Evolutionary conservation across 2,113 vertebrate genomes (phyloP), one percentile per base, ranked within the genome.

Genomic region (Condylura cristata): DNA sequence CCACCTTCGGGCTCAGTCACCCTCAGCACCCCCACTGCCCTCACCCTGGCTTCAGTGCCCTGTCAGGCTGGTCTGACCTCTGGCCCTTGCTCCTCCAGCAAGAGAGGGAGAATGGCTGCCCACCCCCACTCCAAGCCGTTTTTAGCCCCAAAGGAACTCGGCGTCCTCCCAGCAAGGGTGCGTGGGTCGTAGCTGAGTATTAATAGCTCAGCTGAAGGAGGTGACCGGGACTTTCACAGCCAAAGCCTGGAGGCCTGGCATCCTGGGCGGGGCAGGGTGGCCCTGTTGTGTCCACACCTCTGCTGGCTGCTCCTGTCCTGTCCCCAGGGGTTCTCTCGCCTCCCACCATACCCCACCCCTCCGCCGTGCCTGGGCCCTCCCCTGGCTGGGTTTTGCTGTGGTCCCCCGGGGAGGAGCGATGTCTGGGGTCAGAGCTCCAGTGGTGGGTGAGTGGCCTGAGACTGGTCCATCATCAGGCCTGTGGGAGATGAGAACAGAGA

Each of bases 91-190:
- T 93, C 84, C 86, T 93, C n/a, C 9, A 5, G 91, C 46, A 11
- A 80, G 88, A 83, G 91, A 83, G n/a, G 74, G 78, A 87, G 89
- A 30, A 63, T 4, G 60, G 26, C 17, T 12, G 82, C 89, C 76
- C 46, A 78, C 74, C 90, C 91, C 90, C 85, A 70, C 20, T 30
- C 14, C 91, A 65, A 86, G 78, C 96, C 80, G 60, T 95, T 95
- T 97, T 97, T 97, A 97, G 97, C 95, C 96, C 97, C 85, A 44
- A 80, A 93, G 96, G 96, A 97, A 97, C 96, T 95, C 89, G 93
- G 97, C 75, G 97, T 97, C 91, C 96, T 96, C 96, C 97, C 97
- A 97, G 87, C 83, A 17, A 91, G 95, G 93, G 91, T 96, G 96
- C 76, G 95, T 96, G 96, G 96, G 96, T 91, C 65, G 48, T 3